Base-by-base conservation (phyloP, 2,113 vertebrate genomes). In the Ammodramus savannarum region DNA sequence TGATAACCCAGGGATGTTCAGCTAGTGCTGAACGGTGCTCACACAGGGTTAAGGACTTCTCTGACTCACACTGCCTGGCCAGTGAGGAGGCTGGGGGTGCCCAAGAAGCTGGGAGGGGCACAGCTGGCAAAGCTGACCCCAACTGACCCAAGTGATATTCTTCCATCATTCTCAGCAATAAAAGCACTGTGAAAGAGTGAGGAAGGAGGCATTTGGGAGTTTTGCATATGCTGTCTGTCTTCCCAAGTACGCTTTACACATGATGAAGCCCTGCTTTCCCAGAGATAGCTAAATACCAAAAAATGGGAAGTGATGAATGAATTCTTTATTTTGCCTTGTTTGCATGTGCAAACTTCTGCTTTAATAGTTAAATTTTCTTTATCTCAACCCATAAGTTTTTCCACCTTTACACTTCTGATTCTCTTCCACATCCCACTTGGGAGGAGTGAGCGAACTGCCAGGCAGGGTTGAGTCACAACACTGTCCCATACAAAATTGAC, bases 291-390 rank as follows among this genome's bases (percentile, higher is more conserved):
- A 13, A 69, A 61, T 19, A 32, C 7, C 20, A 44, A 6, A 27
- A 10, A 62, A 22, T 23, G 7, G 5, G 11, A 63, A 41, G 17
- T 2, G 44, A 32, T 44, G 8, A 81, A 78, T 13, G 0, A 58
- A 51, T 54, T 62, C 16, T 12, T 82, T 77, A 13, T 38, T 87
- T 84, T 48, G 10, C 2, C 69, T 65, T 79, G 7, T 11, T 89
- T 83, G 5, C 17, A 12, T 0, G 0, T 25, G 7, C 6, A 51
- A 5, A 5, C 5, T 85, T 94, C 17, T 74, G 8, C 26, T 74
- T 89, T 65, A n/a, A 22, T 21, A 65, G 4, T 76, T 62, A 43
- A 63, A 25, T 10, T 55, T 2, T 27, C 12, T 59, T 63, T 51
- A 41, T 13, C 16, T 73, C n/a, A 66, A 11, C 7, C 1, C 9